These are phyloP conservation scores for Sepiola atlantica DNA, from an alignment of 2,888 invertebrate genomes.

Conservation along the genomic window DNA sequence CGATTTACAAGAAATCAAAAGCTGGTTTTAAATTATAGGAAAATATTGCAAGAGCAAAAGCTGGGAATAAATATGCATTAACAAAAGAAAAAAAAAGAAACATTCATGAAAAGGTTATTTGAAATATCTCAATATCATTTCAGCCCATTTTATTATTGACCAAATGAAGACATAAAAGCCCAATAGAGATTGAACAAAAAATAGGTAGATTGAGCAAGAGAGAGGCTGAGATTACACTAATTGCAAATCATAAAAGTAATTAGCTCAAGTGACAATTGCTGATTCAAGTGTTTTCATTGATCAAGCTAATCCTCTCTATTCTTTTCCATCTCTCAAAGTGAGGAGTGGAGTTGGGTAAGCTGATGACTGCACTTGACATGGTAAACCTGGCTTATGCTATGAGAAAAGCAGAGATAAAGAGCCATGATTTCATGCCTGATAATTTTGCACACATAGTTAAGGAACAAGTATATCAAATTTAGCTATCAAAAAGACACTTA, in stretches of 20 bases:
- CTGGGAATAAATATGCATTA: not conserved
- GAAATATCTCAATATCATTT: not conserved
- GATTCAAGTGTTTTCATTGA: not conserved
- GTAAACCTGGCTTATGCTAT: not conserved
- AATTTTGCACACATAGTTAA: not conserved
- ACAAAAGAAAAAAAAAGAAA: not conserved
- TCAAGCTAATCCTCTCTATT: not conserved
- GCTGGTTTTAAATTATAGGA: not conserved
- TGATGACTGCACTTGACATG: not conserved
- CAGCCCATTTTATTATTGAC: not conserved
- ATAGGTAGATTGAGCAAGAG: not conserved
- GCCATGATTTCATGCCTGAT: not conserved
- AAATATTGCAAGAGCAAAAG: not conserved
- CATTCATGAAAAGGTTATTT: not conserved
- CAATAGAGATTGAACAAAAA: not conserved
- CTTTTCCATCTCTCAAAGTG: not conserved
- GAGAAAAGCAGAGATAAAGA: not conserved
- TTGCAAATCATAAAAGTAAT: not conserved
- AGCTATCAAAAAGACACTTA: not conserved
- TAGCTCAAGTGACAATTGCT: not conserved
- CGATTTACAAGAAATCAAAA: not conserved
- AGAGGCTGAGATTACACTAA: not conserved
- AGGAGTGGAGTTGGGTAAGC: not conserved
- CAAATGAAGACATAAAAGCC: not conserved
- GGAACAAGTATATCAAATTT: not conserved